These are phyloP conservation scores for Drosophila tripunctata DNA, from an alignment of 2,888 invertebrate species.

Conservation along the genomic window DNA sequence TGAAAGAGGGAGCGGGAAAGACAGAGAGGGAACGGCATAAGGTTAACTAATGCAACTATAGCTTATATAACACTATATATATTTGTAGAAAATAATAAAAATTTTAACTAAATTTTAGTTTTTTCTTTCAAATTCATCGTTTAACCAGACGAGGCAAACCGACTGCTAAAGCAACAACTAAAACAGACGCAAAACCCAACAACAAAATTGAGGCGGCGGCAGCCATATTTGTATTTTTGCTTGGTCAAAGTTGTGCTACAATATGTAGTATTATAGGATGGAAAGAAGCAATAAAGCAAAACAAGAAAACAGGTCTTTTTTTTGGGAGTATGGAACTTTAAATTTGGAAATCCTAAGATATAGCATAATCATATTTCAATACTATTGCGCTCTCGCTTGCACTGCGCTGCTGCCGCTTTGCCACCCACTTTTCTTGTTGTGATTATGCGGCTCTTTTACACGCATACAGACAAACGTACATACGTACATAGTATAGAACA, in stretches of 20 bases:
- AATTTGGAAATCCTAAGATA: not conserved
- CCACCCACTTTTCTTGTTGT: constrained; percentile 13
- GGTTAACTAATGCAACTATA: constrained; percentile 32
- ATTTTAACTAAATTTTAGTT: constrained; percentile 17
- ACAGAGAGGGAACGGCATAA: not conserved
- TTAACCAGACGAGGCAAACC: constrained; percentile 46
- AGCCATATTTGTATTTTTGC: constrained; percentile 52
- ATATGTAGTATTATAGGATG: constrained; percentile 23
- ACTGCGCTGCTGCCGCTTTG: not conserved
- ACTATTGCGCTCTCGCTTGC: too few species aligned
- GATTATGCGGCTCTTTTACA: constrained; percentile 12
- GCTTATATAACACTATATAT: constrained; percentile 6
- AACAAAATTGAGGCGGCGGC: constrained; percentile 47
- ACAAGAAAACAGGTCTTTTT: constrained; percentile 9
- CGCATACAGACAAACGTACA: constrained; percentile 13
- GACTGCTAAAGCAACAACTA: constrained; percentile 64
- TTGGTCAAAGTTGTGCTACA: constrained; percentile 22
- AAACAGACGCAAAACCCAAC: constrained; percentile 51
- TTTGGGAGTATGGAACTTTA: constrained; percentile 12
- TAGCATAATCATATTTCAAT: too few species aligned
- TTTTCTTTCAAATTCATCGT: constrained; percentile 14
- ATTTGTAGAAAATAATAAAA: constrained; percentile 31
- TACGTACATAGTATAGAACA: too few species aligned
- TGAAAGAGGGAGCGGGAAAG: constrained; percentile 5
- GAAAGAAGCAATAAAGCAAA: constrained; percentile 32